Conservation (phyloP, 2,888 invertebrate species). For the Caenorhabditis angaria region DNA sequence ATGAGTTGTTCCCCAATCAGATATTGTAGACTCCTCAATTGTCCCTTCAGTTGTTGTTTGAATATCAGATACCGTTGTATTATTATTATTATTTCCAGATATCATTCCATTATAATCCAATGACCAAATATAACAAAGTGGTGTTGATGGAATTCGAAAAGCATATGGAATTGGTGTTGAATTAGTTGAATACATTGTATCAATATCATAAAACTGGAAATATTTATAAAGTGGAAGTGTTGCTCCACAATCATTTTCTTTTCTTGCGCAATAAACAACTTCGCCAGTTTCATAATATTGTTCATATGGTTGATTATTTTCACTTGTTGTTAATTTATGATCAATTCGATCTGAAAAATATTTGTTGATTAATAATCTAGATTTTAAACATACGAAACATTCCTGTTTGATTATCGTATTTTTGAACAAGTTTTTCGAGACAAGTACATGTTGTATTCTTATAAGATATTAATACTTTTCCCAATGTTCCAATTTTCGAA, state of each 20-base stretch:
- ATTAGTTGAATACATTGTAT: constrained; percentile 26
- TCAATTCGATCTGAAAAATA: constrained; percentile 50
- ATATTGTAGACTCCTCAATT: background rate
- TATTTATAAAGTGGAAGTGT: constrained; percentile 54
- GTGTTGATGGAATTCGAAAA: constrained; percentile 39
- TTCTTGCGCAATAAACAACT: constrained; percentile 48
- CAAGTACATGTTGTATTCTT: constrained; percentile 49
- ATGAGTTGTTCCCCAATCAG: background rate
- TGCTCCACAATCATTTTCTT: constrained; percentile 57
- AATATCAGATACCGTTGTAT: no score
- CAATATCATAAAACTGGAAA: constrained; percentile 52
- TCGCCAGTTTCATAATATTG: constrained; percentile 51
- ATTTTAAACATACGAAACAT: constrained; percentile 45
- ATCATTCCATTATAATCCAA: constrained; percentile 17
- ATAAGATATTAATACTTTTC: constrained; percentile 45
- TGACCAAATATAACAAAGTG: constrained; percentile 51
- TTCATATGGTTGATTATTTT: constrained; percentile 45
- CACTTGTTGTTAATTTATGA: constrained; percentile 52
- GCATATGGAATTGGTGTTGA: constrained; percentile 24
- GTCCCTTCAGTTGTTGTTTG: no score
- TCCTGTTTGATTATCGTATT: constrained; percentile 52
- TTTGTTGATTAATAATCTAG: background rate
- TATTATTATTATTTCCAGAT: no score
- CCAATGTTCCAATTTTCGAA: constrained; percentile 40
- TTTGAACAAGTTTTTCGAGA: constrained; percentile 48